Evolutionary conservation across 2,797 vertebrate species (phyloP).

Genomic region (Cygnus olor): DNA sequence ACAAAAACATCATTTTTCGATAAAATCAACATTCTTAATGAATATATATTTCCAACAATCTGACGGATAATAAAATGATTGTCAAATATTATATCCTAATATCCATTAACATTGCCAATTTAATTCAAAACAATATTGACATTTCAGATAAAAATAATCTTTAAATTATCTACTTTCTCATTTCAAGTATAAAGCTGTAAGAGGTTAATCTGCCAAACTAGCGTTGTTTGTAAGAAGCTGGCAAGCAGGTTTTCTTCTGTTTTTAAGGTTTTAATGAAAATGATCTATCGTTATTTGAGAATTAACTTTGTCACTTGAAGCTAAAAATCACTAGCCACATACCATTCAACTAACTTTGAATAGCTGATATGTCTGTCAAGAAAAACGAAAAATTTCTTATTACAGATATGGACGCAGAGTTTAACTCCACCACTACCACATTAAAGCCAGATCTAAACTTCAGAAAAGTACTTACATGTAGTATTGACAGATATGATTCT

Average conservation of each 20-base stretch:
- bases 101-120: neutral
- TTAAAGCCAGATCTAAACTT: neutral
- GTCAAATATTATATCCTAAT: neutral
- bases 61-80: neutral
- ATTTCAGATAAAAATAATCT: neutral
- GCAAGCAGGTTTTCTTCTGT: neutral
- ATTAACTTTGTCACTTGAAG: neutral
- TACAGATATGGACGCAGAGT: neutral
- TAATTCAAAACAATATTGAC: neutral
- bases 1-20: neutral
- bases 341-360: neutral
- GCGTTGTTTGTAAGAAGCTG: neutral
- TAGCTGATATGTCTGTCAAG: neutral
- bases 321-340: neutral
- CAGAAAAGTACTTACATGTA: constrained; percentile 86
- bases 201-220: neutral
- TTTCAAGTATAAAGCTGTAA: neutral
- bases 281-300: neutral
- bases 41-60: neutral
- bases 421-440: neutral
- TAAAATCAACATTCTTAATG: neutral
- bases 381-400: neutral
- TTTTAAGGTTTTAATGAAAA: neutral
- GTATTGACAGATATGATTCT: constrained; percentile 90
- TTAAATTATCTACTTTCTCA: neutral